Conservation (phyloP, 2,888 invertebrate genomes). For the Acrobasis consociella region DNA sequence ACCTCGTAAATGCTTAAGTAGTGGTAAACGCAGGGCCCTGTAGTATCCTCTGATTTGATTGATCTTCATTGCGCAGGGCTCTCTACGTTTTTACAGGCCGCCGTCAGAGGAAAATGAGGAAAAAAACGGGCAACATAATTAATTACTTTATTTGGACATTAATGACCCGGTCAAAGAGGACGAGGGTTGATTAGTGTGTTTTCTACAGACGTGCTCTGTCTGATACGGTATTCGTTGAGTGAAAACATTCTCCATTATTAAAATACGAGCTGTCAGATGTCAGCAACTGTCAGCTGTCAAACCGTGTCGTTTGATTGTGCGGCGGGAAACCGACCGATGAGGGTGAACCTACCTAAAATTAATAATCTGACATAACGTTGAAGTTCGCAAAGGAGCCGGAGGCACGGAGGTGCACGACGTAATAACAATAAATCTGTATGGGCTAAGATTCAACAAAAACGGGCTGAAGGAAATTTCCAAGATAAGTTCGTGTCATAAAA, state of each 20-base stretch:
- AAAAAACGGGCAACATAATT: slow-evolving; percentile 75
- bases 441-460: slow-evolving; percentile 24
- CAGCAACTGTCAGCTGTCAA: slow-evolving; percentile 22
- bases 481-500: slow-evolving; percentile 36
- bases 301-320: slow-evolving; percentile 23
- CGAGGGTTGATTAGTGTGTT: slow-evolving; percentile 75
- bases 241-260: slow-evolving; percentile 31
- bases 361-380: slow-evolving; percentile 9
- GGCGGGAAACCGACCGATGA: slow-evolving; percentile 12
- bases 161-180: slow-evolving; percentile 73
- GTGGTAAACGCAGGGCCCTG: slow-evolving; percentile 59
- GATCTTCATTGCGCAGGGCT: slow-evolving; percentile 65
- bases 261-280: slow-evolving; percentile 24
- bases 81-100: slow-evolving; percentile 69
- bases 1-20: slow-evolving; percentile 71
- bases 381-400: not conserved
- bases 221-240: slow-evolving; percentile 43
- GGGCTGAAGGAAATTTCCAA: slow-evolving; percentile 28
- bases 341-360: slow-evolving; percentile 12
- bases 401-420: not conserved
- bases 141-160: slow-evolving; percentile 82
- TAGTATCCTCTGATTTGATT: slow-evolving; percentile 74
- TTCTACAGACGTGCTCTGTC: slow-evolving; percentile 52
- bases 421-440: slow-evolving; percentile 20
- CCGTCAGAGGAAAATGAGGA: slow-evolving; percentile 69